Evolutionary conservation across 2,888 invertebrate species (phyloP).

Genomic region (Nyleta sp.): DNA sequence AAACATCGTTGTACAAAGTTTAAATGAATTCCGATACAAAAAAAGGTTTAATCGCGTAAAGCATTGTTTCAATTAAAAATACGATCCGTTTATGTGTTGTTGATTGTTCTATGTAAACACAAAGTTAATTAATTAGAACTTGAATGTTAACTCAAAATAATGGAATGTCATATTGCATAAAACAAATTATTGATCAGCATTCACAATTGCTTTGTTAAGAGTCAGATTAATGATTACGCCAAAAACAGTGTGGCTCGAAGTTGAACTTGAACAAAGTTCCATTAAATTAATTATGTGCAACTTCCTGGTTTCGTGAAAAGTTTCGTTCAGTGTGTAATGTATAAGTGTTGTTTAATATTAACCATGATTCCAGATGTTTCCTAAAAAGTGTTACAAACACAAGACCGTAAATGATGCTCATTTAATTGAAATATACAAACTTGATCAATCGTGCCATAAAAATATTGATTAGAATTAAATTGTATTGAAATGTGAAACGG

Average conservation of each 20-base stretch:
- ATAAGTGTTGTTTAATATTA: not conserved
- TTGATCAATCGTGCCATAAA: too few relatives aligned
- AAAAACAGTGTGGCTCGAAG: slow-evolving; percentile 8
- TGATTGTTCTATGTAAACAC: too few relatives aligned
- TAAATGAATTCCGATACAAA: not conserved
- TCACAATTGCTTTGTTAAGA: not conserved
- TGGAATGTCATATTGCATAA: not conserved
- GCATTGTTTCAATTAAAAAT: too few relatives aligned
- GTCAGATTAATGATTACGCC: slow-evolving; percentile 20
- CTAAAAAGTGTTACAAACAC: too few relatives aligned
- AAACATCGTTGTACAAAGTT: not conserved
- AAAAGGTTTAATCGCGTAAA: too few relatives aligned
- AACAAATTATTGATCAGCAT: slow-evolving; percentile 5
- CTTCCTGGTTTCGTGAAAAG: not conserved
- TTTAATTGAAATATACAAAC: too few relatives aligned
- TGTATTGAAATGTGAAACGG: too few relatives aligned
- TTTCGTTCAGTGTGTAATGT: not conserved
- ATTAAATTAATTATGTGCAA: slow-evolving; percentile 27
- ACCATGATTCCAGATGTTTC: too few relatives aligned
- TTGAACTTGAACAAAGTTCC: slow-evolving; percentile 20
- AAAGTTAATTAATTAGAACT: too few relatives aligned
- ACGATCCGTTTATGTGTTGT: too few relatives aligned
- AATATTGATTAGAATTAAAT: too few relatives aligned
- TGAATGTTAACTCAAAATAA: not conserved
- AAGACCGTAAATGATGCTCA: too few relatives aligned